A percentile compares a stretch with the other conserved stretches of the same genome.
Evolutionary conservation across 2,797 vertebrate species (phyloP).

Genomic region (Catamblyrhynchus diadema): DNA sequence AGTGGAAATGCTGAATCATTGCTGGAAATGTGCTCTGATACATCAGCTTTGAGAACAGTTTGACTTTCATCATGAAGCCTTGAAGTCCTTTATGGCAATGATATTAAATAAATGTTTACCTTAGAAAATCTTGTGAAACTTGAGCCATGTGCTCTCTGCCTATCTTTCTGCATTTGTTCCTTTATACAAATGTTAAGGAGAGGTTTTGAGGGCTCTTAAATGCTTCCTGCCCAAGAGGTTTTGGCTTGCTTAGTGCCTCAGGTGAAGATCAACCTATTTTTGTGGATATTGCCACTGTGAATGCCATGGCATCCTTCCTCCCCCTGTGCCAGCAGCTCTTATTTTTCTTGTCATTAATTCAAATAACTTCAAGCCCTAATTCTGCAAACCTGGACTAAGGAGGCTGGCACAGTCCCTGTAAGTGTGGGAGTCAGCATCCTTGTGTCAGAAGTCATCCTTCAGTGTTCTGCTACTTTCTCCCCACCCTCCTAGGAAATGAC

Average conservation of each 20-base stretch:
- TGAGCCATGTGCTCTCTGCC: neutral
- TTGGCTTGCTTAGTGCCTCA: neutral
- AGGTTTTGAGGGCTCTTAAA: neutral
- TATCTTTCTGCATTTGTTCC: neutral
- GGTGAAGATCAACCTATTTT: neutral
- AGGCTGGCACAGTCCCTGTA: neutral
- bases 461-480: neutral
- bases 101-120: neutral
- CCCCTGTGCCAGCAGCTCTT: neutral
- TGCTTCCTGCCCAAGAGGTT: neutral
- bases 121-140: neutral
- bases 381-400: neutral
- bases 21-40: neutral
- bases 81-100: neutral
- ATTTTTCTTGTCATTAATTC: neutral
- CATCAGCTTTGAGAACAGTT: neutral
- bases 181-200: neutral
- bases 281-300: neutral
- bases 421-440: neutral
- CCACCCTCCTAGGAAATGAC: neutral
- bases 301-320: neutral
- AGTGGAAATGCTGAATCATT: conserved; percentile 9
- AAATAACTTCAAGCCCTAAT: neutral
- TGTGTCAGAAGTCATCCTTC: neutral
- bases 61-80: neutral